These are phyloP conservation scores for Diphyllodes magnificus DNA, from an alignment of 2,113 vertebrate genomes.

Conservation along the genomic window DNA sequence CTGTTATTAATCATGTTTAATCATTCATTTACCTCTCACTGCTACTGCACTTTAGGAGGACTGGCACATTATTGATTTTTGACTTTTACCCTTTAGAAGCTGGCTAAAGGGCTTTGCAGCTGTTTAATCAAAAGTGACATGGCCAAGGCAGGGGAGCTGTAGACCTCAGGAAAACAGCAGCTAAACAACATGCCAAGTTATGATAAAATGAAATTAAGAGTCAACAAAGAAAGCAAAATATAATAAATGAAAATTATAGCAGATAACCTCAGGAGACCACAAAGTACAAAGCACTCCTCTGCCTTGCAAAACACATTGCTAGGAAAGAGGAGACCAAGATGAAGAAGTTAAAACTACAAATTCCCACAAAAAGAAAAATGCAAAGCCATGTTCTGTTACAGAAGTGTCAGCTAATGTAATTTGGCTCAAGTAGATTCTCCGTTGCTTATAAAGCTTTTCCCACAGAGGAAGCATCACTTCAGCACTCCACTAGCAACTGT, in stretches of 20 bases:
- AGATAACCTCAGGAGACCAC: background rate
- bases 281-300: background rate
- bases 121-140: conserved; percentile 59
- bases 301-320: background rate
- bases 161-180: conserved; percentile 55
- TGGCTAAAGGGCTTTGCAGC: conserved; percentile 31
- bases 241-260: conserved; percentile 42
- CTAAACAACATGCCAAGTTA: conserved; percentile 49
- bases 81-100: conserved; percentile 51
- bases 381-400: background rate
- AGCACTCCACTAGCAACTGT: background rate
- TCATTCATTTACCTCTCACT: conserved; percentile 66
- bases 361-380: background rate
- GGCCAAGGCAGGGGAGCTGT: background rate
- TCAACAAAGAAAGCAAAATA: conserved; percentile 48
- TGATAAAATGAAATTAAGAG: conserved; percentile 64
- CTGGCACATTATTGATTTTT: conserved; percentile 54
- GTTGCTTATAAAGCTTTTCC: background rate
- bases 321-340: background rate
- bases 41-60: conserved; percentile 38
- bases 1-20: conserved; percentile 74
- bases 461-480: background rate
- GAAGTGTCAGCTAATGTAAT: background rate
- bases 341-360: background rate
- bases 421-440: background rate